Conservation (phyloP, 2,797 vertebrate genomes). For the Lagodon rhomboides region DNA sequence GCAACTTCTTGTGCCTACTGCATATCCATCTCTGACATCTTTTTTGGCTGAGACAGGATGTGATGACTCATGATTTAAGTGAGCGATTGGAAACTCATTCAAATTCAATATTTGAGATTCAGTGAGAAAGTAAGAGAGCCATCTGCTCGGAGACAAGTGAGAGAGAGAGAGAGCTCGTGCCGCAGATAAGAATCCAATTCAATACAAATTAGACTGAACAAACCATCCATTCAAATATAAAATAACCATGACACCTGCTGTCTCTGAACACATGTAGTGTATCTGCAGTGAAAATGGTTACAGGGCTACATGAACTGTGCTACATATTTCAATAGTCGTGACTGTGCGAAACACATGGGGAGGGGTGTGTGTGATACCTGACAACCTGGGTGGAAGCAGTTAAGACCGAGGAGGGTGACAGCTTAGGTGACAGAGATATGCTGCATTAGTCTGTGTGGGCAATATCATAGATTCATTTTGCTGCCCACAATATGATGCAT, state of each 20-base stretch:
- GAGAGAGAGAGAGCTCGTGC: not conserved
- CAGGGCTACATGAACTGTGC: constrained; percentile 3
- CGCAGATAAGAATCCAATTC: constrained; percentile 24
- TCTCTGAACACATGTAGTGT: constrained; percentile 16
- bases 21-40: constrained; percentile 54
- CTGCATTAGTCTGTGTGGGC: not conserved
- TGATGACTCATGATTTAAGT: constrained; percentile 63
- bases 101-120: constrained; percentile 64
- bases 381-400: constrained; percentile 7
- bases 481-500: constrained; percentile 26
- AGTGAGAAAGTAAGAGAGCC: constrained; percentile 46
- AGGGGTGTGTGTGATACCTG: constrained; percentile 31
- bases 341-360: constrained; percentile 12
- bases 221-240: constrained; percentile 34
- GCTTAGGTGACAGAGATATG: constrained; percentile 7
- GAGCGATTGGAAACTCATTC: constrained; percentile 58
- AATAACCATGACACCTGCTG: constrained; percentile 10
- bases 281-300: not conserved
- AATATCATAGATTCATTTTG: constrained; percentile 6
- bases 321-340: constrained; percentile 7
- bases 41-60: constrained; percentile 26
- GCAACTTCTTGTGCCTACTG: constrained; percentile 33
- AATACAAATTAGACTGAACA: constrained; percentile 50
- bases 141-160: constrained; percentile 46
- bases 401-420: constrained; percentile 18